Base-by-base conservation (phyloP, 2,797 vertebrate genomes). In the Darevskia mixta region DNA sequence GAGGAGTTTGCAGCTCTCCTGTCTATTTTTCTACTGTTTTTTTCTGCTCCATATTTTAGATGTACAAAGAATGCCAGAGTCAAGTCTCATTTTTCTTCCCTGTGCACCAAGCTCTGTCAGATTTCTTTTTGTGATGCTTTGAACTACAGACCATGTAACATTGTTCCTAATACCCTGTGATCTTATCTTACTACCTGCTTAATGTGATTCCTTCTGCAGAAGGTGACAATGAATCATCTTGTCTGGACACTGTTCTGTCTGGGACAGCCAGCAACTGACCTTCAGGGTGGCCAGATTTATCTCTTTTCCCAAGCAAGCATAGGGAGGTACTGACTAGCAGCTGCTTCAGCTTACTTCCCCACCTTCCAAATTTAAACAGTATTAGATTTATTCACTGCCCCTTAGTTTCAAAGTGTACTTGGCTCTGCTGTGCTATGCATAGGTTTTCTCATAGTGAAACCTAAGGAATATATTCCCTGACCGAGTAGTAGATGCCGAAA, bases 271-370 rank as follows among this genome's bases (percentile, higher is more conserved):
- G 90, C 91, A 93, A 90, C 90, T 93, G 91, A 87, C 94, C 94
- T 95, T 94, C 90, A 91, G 93, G 91, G 87, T 88, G 90, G 85
- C 3, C 10, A 64, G 87, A 94, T 95, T 95, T 94, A 92, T 92
- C 91, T 79, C 84, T 86, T 0, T n/a, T 77, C 27, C 49, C 0
- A 61, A 91, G 86, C 73, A 75, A 82, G 86, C 43, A 13, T 0
- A 0, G 13, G 76, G 83, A 92, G 25, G 38, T 1, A 89, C 83
- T 29, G 41, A 82, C 66, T 72, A 45, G 35, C 32, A 78, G 88
- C 49, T 69, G 84, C 58, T 81, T 92, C 0, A 0, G 6, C 49
- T 78, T 67, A 61, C 78, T 2, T 1, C 0, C 69, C 13, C 80
- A 71, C 85, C 87, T 35, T 84, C 71, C 4, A 0, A 38, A 78